phyloP scores from a whole-genome alignment of 2,888 invertebrate species.

The Leptinotarsa tumamoca region DNA sequence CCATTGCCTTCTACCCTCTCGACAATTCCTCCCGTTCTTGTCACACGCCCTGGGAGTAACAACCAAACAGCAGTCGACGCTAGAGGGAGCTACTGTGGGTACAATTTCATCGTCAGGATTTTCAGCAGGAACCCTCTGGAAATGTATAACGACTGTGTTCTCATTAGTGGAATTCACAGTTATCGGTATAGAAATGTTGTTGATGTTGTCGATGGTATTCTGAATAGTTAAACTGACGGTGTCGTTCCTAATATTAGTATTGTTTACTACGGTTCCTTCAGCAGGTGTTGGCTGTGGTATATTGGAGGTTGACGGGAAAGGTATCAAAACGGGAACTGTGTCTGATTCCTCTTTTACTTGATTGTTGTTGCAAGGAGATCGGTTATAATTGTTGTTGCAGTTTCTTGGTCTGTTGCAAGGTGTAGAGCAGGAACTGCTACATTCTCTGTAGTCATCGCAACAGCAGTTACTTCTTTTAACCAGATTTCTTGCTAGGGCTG shows the following conservation, averaged over 20 bases:
- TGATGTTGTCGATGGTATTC: conserved; percentile 33
- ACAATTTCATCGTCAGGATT: background rate
- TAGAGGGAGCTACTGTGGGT: background rate
- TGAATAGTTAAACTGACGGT: conserved; percentile 23
- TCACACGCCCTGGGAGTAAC: conserved; percentile 9
- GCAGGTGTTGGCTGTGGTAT: background rate
- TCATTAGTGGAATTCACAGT: conserved; percentile 33
- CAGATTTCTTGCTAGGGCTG: conserved; percentile 9
- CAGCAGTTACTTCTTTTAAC: conserved; percentile 29
- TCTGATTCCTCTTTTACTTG: background rate
- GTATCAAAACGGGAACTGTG: conserved; percentile 31
- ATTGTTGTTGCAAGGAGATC: conserved; percentile 17
- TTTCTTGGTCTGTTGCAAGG: conserved; percentile 14
- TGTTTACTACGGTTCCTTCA: conserved; percentile 11
- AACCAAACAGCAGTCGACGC: conserved; percentile 27
- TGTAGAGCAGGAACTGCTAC: conserved; percentile 20
- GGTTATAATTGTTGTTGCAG: conserved; percentile 21
- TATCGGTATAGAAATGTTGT: conserved; percentile 35
- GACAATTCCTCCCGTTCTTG: conserved; percentile 18
- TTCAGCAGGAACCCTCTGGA: background rate
- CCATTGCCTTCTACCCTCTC: background rate
- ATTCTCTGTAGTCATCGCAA: conserved; percentile 23
- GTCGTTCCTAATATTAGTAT: conserved; percentile 32
- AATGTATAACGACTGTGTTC: conserved; percentile 27
- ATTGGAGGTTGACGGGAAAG: conserved; percentile 26